Conservation (phyloP, 2,888 invertebrate genomes). For the Perithous albicinctus region DNA sequence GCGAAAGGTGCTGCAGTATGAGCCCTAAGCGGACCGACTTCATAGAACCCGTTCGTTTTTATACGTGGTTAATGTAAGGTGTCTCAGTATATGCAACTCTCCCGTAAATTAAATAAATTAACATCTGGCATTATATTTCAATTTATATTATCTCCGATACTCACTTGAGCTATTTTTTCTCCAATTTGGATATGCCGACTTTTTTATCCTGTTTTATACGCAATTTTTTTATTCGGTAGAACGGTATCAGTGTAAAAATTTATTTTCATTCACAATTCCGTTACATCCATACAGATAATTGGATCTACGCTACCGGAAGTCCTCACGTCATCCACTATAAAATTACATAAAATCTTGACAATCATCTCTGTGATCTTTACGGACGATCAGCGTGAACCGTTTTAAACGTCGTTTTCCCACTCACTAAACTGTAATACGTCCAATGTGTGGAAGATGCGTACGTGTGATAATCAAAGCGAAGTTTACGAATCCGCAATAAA, state of each 20-base stretch:
- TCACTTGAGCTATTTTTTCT: background rate
- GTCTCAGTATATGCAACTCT: too few species aligned
- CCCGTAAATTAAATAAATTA: background rate
- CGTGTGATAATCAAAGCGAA: conserved; percentile 40
- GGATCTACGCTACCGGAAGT: conserved; percentile 25
- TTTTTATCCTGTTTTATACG: background rate
- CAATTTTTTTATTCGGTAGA: background rate
- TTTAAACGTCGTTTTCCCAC: conserved; percentile 16
- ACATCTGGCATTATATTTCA: background rate
- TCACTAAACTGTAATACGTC: conserved; percentile 4
- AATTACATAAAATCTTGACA: conserved; percentile 42
- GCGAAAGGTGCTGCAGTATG: too few species aligned
- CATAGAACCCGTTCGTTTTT: too few species aligned
- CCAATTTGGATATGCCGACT: background rate
- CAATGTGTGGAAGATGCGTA: background rate
- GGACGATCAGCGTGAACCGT: background rate
- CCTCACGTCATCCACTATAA: conserved; percentile 25
- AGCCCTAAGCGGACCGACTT: too few species aligned
- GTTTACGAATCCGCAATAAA: conserved; percentile 9
- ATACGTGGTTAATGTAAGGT: too few species aligned
- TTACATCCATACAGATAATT: conserved; percentile 54
- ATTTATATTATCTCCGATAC: background rate
- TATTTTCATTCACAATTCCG: conserved; percentile 6
- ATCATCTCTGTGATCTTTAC: conserved; percentile 53
- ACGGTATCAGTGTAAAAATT: background rate